Percentiles rank a stretch among this genome's conserved stretches.
Conservation (phyloP, 1,140 invertebrate species). For the Rhysida immarginata region DNA sequence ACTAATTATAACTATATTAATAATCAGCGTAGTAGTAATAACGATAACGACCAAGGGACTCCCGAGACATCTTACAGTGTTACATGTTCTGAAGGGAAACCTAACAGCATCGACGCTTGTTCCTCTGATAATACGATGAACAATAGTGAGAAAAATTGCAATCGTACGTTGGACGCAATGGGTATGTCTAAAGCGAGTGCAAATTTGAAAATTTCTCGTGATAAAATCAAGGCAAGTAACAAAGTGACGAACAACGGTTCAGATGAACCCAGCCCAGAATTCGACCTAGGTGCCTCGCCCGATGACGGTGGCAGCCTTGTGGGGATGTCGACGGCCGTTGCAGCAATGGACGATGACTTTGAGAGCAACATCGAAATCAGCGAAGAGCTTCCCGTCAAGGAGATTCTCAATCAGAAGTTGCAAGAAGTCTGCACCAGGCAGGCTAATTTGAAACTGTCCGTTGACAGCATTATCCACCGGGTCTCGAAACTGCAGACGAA, state of each 20-base stretch:
- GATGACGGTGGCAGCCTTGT: too few relatives aligned
- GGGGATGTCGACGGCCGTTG: background rate
- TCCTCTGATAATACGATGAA: slow-evolving; percentile 1
- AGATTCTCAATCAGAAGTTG: slow-evolving; percentile 29
- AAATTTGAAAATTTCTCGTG: background rate
- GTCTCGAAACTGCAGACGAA: slow-evolving; percentile 55
- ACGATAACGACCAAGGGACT: too few relatives aligned
- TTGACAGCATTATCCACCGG: slow-evolving; percentile 51
- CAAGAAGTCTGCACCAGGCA: slow-evolving; percentile 37
- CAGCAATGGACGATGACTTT: background rate
- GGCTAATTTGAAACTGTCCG: slow-evolving; percentile 43
- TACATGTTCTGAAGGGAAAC: too few relatives aligned
- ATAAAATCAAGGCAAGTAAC: background rate
- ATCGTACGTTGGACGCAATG: background rate
- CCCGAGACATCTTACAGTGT: too few relatives aligned
- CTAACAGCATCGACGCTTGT: too few relatives aligned
- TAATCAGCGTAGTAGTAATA: too few relatives aligned
- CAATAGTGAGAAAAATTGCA: background rate
- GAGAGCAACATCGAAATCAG: too few relatives aligned
- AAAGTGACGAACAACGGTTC: too few relatives aligned
- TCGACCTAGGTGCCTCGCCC: background rate
- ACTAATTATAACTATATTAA: too few relatives aligned
- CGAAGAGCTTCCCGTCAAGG: slow-evolving; percentile 17
- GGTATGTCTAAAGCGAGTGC: background rate
- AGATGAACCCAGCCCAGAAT: too few relatives aligned